phyloP scores from a whole-genome alignment of 2,797 vertebrate genomes.

The Brotogeris chrysoptera region DNA sequence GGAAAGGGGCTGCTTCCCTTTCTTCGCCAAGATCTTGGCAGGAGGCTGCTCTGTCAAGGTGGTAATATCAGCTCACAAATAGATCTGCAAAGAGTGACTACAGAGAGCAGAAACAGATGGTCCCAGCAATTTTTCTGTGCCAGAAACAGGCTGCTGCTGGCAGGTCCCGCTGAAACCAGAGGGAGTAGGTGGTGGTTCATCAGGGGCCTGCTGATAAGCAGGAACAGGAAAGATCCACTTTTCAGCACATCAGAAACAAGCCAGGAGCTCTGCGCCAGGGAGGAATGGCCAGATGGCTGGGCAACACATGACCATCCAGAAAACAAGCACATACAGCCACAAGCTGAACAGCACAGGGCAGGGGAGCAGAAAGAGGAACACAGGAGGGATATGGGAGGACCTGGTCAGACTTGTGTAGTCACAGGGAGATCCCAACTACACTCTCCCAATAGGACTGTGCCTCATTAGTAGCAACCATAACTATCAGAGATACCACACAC shows the following conservation, averaged over 20 bases:
- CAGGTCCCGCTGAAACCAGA: not conserved
- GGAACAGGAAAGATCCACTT: not conserved
- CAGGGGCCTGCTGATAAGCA: not conserved
- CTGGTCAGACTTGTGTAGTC: not conserved
- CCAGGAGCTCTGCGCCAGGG: not conserved
- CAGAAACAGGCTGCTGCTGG: slow-evolving; percentile 4
- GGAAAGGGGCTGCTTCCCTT: not conserved
- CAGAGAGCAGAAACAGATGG: slow-evolving; percentile 37
- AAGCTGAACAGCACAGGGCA: not conserved
- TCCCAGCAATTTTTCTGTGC: not conserved
- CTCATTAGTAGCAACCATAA: not conserved
- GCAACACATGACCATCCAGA: not conserved
- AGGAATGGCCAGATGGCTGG: not conserved
- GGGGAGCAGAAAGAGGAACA: not conserved
- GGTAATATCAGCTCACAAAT: not conserved
- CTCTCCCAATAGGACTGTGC: not conserved
- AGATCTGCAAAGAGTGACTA: not conserved
- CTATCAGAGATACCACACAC: not conserved
- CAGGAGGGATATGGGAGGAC: not conserved
- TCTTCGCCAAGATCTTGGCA: not conserved
- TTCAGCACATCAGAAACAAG: not conserved
- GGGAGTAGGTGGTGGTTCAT: not conserved
- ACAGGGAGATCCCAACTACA: not conserved
- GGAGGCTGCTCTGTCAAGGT: not conserved
- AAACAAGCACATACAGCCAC: not conserved